Evolutionary conservation across 2,113 vertebrate genomes (phyloP), one percentile per base, ranked within the genome.

Genomic region (Fulica atra): DNA sequence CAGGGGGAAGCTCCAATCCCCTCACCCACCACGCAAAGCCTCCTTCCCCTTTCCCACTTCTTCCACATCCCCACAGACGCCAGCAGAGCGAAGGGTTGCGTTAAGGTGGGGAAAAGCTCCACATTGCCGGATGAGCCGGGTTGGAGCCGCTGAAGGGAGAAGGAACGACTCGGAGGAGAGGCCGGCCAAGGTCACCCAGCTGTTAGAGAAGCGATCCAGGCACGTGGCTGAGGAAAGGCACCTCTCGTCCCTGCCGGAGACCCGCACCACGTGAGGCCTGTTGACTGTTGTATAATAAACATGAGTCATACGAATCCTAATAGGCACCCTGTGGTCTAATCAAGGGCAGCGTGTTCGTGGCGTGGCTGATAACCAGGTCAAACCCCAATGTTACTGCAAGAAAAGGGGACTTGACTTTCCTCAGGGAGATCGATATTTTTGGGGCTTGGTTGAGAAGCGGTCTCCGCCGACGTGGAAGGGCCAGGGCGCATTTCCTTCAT

Each of bases 121-220:
- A 1, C 1, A 4, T 35, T 38, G 64, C 29, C 0, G 1, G 48
- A 2, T 25, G 25, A 21, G 50, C 11, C 6, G 1, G 1, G 35
- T 15, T 56, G 1, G 10, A 48, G 57, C 35, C 1, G 20, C 35
- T 7, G 46, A 40, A 33, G 26, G 38, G 40, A 48, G 46, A 51
- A 40, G 42, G 63, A 68, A 24, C 2, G 2, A 44, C 44, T 44
- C 2, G 11, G 53, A 86, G 86, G 64, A 65, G 38, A 14, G 5
- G 16, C 48, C 10, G 31, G 79, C 13, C 87, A 95, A 96, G 89
- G 95, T 96, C 80, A 84, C 38, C 10, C 78, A 51, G 66, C 16
- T 78, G 63, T 26, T 29, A 2, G 8, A 66, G 44, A 71, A 66
- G 61, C 17, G 65, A 50, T 50, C 44, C 46, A 6, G 26, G 31